Evolutionary conservation across 2,113 vertebrate species (phyloP).

Genomic region (Delphinus delphis): DNA sequence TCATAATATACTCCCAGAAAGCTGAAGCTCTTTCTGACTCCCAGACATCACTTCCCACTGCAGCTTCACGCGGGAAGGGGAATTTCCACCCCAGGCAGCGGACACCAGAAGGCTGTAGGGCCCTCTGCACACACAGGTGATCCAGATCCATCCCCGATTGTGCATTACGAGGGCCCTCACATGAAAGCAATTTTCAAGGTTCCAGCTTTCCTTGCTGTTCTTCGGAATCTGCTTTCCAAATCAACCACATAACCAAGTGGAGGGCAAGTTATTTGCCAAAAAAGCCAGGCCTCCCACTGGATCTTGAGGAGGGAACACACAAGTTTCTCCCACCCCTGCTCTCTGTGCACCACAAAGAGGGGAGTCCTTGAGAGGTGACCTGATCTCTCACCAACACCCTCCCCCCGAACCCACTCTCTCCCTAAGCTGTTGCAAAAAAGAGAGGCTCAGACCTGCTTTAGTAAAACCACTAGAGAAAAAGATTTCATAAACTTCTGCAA

Average conservation of each 20-base stretch:
- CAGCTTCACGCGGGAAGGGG: neutral
- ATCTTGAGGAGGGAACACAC: neutral
- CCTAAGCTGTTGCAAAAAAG: neutral
- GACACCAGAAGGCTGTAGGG: neutral
- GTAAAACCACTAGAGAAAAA: neutral
- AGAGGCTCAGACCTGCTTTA: neutral
- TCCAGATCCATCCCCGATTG: neutral
- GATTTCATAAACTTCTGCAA: constrained; percentile 13
- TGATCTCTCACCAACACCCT: neutral
- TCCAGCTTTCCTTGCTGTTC: neutral
- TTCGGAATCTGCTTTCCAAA: neutral
- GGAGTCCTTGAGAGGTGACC: neutral
- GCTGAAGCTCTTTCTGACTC: neutral
- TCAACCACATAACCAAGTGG: neutral
- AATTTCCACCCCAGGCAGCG: neutral
- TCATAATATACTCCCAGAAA: neutral
- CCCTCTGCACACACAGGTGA: fast-evolving
- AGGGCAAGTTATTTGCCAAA: neutral
- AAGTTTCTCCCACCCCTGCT: neutral
- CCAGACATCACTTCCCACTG: neutral
- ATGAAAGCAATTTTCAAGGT: neutral
- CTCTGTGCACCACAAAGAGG: neutral
- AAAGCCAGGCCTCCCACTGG: neutral
- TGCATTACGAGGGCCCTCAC: no score
- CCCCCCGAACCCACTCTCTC: neutral